Evolutionary conservation across 2,113 vertebrate genomes (phyloP).

Genomic region (Otolemur garnettii): DNA sequence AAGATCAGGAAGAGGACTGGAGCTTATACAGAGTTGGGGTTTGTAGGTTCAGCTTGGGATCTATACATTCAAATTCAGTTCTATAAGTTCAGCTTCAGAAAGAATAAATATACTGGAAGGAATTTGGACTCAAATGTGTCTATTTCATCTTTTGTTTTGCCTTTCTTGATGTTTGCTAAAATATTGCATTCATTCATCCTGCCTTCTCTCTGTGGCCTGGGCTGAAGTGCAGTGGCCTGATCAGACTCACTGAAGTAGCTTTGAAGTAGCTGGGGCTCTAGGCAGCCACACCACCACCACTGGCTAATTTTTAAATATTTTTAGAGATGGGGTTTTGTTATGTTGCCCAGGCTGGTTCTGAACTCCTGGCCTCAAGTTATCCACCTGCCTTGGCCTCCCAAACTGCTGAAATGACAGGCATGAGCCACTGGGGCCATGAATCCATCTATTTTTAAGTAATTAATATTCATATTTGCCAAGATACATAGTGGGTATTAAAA

Average conservation of each 20-base stretch:
- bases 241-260: no score
- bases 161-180: not conserved
- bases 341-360: no score
- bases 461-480: not conserved
- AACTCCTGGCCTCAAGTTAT: no score
- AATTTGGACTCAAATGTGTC: not conserved
- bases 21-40: not conserved
- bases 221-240: no score
- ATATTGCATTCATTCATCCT: not conserved
- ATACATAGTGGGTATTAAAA: not conserved
- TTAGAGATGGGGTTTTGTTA: no score
- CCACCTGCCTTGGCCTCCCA: no score
- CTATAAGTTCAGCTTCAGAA: not conserved
- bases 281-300: no score
- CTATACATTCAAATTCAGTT: not conserved
- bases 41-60: not conserved
- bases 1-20: not conserved
- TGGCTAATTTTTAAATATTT: no score
- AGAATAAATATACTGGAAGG: not conserved
- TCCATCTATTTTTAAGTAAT: not conserved
- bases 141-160: not conserved
- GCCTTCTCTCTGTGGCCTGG: no score
- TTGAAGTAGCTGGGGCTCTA: no score
- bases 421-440: no score
- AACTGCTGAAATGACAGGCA: no score